Base-by-base conservation (phyloP, 2,113 vertebrate species). In the Calonectris borealis region DNA sequence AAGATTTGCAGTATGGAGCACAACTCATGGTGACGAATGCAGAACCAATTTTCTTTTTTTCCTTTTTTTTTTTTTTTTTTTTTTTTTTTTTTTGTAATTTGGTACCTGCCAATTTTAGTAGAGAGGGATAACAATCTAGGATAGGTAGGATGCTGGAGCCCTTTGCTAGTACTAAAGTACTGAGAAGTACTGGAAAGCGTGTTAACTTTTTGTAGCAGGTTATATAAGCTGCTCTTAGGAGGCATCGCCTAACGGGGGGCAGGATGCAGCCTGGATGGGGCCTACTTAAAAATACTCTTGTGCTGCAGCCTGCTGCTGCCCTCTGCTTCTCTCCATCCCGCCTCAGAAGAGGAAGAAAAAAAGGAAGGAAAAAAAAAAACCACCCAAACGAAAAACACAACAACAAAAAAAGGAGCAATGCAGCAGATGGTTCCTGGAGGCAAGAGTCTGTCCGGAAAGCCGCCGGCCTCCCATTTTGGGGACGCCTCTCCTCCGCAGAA, bases 401-500 rank as follows among this genome's bases (percentile, higher is more conserved):
- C 26, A 16, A 12, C 22, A 10, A 20, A 4, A 36, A 55, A 25
- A 57, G 7, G 26, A 14, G 31, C 24, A 12, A 2, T 7, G 38
- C 38, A 15, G 40, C 40, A 11, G n/a, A 4, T 7, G 11, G 26
- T 2, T 52, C 21, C 31, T 11, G 27, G 34, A 11, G 25, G 15
- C n/a, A 4, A 2, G 25, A 34, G 31, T 13, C 21, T 44, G 19
- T 17, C 20, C 34, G 13, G 21, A 6, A 9, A 13, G n/a, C 22
- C 26, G 20, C 7, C 1, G 18, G 8, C 9, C 36, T 38, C 32
- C 66, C n/a, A 5, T 27, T 9, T 19, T 13, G 31, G 25, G 25
- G 9, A 0, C 7, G 1, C 8, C 1, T 0, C 8, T 13, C 5
- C 22, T 16, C 7, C 11, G 4, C 1, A 5, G 58, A 36, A 64